Evolutionary conservation across 2,113 vertebrate genomes (phyloP).

Genomic region (Lepus europaeus): DNA sequence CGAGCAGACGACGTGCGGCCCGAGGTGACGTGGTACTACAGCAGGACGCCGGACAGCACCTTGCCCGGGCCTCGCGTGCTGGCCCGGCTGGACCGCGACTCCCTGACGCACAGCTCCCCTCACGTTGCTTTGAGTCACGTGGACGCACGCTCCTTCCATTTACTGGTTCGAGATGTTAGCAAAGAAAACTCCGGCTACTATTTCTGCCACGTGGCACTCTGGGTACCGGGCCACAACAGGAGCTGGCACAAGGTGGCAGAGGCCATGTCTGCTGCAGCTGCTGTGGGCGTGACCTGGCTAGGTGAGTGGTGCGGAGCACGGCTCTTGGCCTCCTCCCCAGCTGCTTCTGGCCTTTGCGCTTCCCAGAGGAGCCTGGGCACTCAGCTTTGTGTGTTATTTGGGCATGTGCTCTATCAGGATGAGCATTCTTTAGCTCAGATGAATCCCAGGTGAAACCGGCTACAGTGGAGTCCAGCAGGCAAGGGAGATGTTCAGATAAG

Average conservation of each 20-base stretch:
- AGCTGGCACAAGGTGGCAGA: slow-evolving; percentile 90
- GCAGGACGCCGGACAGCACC: slow-evolving; percentile 73
- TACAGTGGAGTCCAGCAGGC: slow-evolving; percentile 23
- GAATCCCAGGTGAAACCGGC: not conserved
- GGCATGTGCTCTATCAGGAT: not conserved
- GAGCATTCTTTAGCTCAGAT: not conserved
- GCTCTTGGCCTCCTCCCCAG: not conserved
- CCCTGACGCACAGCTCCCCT: slow-evolving; percentile 85
- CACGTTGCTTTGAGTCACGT: slow-evolving; percentile 84
- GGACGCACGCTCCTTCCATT: slow-evolving; percentile 86
- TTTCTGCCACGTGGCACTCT: slow-evolving; percentile 88
- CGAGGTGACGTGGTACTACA: slow-evolving; percentile 88
- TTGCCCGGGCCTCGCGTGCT: slow-evolving; percentile 81
- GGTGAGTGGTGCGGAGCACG: slow-evolving; percentile 83
- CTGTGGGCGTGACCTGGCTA: slow-evolving; percentile 84
- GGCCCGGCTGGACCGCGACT: slow-evolving; percentile 85
- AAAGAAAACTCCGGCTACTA: slow-evolving; percentile 88
- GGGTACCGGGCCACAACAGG: slow-evolving; percentile 87
- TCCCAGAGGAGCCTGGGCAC: not conserved
- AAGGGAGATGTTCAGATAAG: not conserved
- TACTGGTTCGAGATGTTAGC: slow-evolving; percentile 86
- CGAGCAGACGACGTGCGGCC: slow-evolving; percentile 84
- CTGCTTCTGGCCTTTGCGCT: not conserved
- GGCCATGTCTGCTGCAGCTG: slow-evolving; percentile 82
- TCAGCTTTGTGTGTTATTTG: not conserved